Conservation (phyloP, 2,797 vertebrate species). For the Gephyroberyx darwinii region DNA sequence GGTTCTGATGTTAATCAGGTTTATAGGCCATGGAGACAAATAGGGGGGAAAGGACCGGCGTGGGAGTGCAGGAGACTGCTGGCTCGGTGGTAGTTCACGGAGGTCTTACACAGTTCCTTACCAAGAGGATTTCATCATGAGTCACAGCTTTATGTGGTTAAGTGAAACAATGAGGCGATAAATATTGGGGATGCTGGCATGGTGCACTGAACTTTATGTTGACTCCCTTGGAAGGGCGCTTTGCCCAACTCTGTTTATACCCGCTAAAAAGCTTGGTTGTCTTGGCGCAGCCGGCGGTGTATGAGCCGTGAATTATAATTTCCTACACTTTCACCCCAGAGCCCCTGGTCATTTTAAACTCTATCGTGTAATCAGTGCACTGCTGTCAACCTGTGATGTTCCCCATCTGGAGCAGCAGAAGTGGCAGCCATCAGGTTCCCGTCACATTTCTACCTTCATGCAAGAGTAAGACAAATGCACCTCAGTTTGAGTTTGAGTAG, state of each 20-base stretch:
- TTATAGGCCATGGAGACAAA: constrained; percentile 41
- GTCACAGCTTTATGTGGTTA: constrained; percentile 44
- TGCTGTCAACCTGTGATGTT: constrained; percentile 28
- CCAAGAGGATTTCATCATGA: constrained; percentile 45
- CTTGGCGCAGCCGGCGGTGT: constrained; percentile 55
- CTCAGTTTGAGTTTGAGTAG: not conserved
- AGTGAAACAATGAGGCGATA: constrained; percentile 38
- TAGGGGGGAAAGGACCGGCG: constrained; percentile 6
- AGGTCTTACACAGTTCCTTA: constrained; percentile 40
- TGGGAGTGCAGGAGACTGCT: constrained; percentile 21
- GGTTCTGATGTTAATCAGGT: constrained; percentile 66
- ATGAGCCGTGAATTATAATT: constrained; percentile 54
- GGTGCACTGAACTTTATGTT: constrained; percentile 49
- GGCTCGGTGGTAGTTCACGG: constrained; percentile 29
- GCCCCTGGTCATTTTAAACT: constrained; percentile 35
- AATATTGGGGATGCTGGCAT: constrained; percentile 43
- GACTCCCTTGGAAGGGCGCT: constrained; percentile 44
- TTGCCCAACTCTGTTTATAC: constrained; percentile 50
- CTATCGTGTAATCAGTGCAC: constrained; percentile 38
- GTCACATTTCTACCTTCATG: not conserved
- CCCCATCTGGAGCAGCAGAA: constrained; percentile 50
- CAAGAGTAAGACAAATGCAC: not conserved
- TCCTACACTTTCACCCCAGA: constrained; percentile 43
- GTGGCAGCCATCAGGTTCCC: constrained; percentile 15
- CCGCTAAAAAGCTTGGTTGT: constrained; percentile 54